phyloP scores from a whole-genome alignment of 2,797 vertebrate genomes.

The Poeciliopsis gracilis region DNA sequence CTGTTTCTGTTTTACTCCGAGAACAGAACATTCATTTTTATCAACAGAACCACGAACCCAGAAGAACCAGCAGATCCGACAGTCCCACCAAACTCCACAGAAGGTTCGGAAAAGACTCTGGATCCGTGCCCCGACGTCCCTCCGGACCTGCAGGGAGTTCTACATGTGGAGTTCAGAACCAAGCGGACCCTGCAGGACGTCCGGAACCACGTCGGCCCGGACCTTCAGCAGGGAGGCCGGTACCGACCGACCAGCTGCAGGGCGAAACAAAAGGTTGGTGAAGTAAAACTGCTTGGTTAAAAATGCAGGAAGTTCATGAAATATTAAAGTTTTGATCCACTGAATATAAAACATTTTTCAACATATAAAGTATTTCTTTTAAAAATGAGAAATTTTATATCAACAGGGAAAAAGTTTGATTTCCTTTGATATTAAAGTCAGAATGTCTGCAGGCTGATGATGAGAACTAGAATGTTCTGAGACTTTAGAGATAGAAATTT shows the following conservation, averaged over 20 bases:
- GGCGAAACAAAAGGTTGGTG: conserved; percentile 64
- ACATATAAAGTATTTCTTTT: too few relatives aligned
- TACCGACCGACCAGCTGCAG: conserved; percentile 56
- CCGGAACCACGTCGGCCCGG: rapidly evolving
- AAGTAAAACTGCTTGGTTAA: too few relatives aligned
- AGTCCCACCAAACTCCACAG: too few relatives aligned
- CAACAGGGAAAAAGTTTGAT: background rate
- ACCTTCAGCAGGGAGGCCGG: conserved; percentile 50
- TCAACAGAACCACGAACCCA: background rate
- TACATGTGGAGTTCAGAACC: conserved; percentile 45
- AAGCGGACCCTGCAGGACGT: conserved; percentile 38
- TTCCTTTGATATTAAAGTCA: background rate
- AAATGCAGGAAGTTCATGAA: too few relatives aligned
- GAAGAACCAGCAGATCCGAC: background rate
- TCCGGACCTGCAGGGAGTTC: conserved; percentile 47
- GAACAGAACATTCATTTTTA: rapidly evolving
- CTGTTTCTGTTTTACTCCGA: background rate
- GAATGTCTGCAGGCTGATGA: background rate
- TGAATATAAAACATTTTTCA: background rate
- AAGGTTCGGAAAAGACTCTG: background rate
- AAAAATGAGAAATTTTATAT: background rate
- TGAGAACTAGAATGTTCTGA: background rate
- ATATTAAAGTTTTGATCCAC: background rate
- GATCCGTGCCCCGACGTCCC: conserved; percentile 50
- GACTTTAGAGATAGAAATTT: background rate